Base-by-base conservation (phyloP, 1,140 invertebrate genomes). In the Arion vulgaris region DNA sequence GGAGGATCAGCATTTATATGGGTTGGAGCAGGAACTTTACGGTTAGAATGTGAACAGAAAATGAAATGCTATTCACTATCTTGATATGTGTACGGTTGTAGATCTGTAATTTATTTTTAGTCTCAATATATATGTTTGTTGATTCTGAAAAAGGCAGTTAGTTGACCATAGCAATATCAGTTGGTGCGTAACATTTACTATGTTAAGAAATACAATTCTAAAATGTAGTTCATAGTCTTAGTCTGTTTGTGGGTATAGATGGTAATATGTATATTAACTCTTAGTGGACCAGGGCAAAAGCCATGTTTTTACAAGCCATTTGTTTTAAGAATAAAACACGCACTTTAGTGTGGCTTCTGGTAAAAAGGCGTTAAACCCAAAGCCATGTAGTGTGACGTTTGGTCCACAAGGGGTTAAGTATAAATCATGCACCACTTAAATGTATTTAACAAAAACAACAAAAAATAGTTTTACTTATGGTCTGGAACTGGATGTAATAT, bases 1-100 rank as follows among this genome's bases (percentile, higher is more conserved):
- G 0, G 81, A 94, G 19, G 93, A 93, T 85, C 45, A 84, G 13
- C 96, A 98, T 93, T 92, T 98, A 5, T 96, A 95, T 90, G 92
- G 94, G 71, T 90, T 98, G 36, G 97, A 98, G 91, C 90, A 89
- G 72, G 82, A 81, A 77, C 84, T 87, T 19, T 78, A 68, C 34
- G 75, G 57, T 57, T 82, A 73, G 69, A 81, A 36, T 19, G 26
- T 38, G 51, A 81, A 38, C 34, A 73, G 53, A 79, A 72, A n/a
- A 36, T 28, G 17, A 73, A n/a, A 38, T 39, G 71, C 51, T 69
- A 73, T 49, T 51, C 49, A 34, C 5, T 73, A 23, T 73, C 68
- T 39, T 81, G 71, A 57, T 73, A n/a, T 36, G n/a, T 62, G 76
- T 66, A 39, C 9, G 28, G 17, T n/a, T 15, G 26, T 62, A 49